phyloP scores from a whole-genome alignment of 2,888 invertebrate genomes.

The Patella caerulea region DNA sequence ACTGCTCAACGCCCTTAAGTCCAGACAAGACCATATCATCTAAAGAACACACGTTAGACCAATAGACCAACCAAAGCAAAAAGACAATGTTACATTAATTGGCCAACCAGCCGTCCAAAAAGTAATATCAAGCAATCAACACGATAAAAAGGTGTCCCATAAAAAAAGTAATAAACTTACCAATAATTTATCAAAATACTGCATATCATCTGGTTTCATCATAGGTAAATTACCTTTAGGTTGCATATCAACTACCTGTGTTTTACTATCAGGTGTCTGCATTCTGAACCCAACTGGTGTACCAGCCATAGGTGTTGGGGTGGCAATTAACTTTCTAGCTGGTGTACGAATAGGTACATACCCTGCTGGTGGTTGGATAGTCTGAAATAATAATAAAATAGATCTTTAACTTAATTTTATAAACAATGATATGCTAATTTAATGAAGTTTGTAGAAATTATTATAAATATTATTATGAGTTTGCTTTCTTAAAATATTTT shows the following conservation, averaged over 20 bases:
- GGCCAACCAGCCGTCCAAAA: no score
- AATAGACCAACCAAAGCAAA: no score
- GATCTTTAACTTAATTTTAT: background rate
- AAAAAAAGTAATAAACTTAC: conserved; percentile 63
- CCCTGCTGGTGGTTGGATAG: conserved; percentile 91
- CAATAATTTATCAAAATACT: conserved; percentile 98
- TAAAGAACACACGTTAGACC: no score
- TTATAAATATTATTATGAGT: background rate
- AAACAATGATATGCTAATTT: background rate
- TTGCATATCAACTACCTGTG: conserved; percentile 90
- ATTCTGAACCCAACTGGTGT: conserved; percentile 71
- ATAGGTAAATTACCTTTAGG: conserved; percentile 97
- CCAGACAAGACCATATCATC: no score
- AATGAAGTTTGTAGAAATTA: background rate
- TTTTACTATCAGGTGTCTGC: conserved; percentile 71
- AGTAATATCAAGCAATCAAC: no score
- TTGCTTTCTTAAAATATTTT: no score
- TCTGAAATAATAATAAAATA: conserved; percentile 46
- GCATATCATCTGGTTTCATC: conserved; percentile 99
- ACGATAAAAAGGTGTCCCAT: no score
- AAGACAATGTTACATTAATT: no score
- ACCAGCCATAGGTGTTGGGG: conserved; percentile 90
- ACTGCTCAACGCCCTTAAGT: no score
- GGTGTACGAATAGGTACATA: conserved; percentile 98
- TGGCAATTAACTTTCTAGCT: conserved; percentile 96